Evolutionary conservation across 1,140 invertebrate species (phyloP), one percentile per base, ranked within the genome.

Genomic region (Zaprionus camerounensis): DNA sequence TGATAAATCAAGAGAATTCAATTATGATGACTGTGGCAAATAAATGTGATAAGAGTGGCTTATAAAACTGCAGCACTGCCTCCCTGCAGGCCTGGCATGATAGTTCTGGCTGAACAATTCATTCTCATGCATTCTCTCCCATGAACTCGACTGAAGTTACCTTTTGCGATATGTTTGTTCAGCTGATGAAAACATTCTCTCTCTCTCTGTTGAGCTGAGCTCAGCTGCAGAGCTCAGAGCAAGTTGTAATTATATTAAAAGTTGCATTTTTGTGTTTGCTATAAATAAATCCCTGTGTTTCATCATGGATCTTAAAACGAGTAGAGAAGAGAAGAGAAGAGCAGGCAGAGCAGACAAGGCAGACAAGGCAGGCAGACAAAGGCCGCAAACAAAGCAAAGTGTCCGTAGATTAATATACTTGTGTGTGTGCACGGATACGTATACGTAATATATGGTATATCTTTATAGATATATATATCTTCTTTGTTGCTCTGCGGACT

Each of bases 321-420:
- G 28, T 31, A 31, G 2, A 53, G 12, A 3, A 34, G 36, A 53
- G 12, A 3, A 34, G 36, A 20, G 22, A 0, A 9, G n/a, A 46
- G 7, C 6, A 2, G 15, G 5, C 5, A 17, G n/a, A 7, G n/a
- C 5, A 9, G n/a, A 46, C 6, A 7, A 7, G 28, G 41, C 6
- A 6, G 5, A 1, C 5, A 17, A 17, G 41, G 41, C 5, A 17
- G 41, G n/a, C n/a, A 20, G 36, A 53, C 13, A 56, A 41, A 28
- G 63, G 46, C 46, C 9, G 46, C 46, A 56, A 65, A 56, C 34
- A 56, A 64, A 34, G 62, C 62, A 55, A 34, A 51, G 34, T 53
- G 22, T 64, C 15, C 9, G 13, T 13, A 22, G 46, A 46, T 53
- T n/a, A 13, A 53, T 20, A 24, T 7, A 31, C 28, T 31, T 31